Evolutionary conservation across 2,888 invertebrate species (phyloP).

Genomic region (Scaptomyza parva): DNA sequence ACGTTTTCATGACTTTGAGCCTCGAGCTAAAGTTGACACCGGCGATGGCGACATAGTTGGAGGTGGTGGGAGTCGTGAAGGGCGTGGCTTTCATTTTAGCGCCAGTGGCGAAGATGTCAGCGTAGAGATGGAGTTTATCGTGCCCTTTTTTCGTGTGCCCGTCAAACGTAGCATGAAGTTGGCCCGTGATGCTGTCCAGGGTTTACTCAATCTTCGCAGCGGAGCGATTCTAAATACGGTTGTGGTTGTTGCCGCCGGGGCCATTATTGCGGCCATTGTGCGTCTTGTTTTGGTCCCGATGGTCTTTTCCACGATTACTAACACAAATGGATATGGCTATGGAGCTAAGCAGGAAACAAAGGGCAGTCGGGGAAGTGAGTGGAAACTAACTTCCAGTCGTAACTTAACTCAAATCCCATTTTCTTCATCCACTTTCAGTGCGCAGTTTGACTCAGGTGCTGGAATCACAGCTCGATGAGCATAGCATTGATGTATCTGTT

Average conservation of each 20-base stretch:
- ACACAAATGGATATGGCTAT: constrained; percentile 18
- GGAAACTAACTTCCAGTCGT: not conserved
- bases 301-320: constrained; percentile 43
- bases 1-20: constrained; percentile 79
- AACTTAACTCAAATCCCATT: not conserved
- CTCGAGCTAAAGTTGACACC: constrained; percentile 39
- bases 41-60: rapidly evolving
- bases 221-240: constrained; percentile 87
- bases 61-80: constrained; percentile 49
- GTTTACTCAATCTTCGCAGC: constrained; percentile 86
- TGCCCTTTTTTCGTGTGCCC: constrained; percentile 88
- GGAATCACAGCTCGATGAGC: constrained; percentile 86
- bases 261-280: constrained; percentile 73
- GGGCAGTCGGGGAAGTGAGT: constrained; percentile 46
- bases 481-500: constrained; percentile 87
- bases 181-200: constrained; percentile 71
- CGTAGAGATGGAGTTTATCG: constrained; percentile 87
- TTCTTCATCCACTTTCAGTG: constrained; percentile 56
- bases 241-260: constrained; percentile 86
- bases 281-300: constrained; percentile 64
- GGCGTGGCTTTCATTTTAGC: constrained; percentile 79
- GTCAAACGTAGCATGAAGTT: constrained; percentile 84
- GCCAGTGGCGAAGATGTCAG: constrained; percentile 76
- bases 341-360: constrained; percentile 22
- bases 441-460: constrained; percentile 80